Base-by-base conservation (phyloP, 2,888 invertebrate species). In the Lamellibrachia satsuma region DNA sequence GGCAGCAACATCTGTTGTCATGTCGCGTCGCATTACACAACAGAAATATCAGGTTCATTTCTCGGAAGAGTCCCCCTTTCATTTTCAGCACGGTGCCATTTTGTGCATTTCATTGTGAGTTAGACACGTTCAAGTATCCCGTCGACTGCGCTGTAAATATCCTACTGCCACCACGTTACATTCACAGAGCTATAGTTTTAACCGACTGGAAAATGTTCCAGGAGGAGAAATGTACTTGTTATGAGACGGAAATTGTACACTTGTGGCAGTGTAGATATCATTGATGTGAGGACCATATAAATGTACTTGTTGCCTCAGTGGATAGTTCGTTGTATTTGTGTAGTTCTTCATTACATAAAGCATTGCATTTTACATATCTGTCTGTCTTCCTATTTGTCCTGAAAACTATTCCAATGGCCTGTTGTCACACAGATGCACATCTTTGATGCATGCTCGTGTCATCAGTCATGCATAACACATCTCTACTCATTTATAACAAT, bases 291-390 rank as follows among this genome's bases (percentile, higher is more conserved):
- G 22, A n/a, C n/a, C 75, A n/a, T 75, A 75, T 75, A 11, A 75
- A 75, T 75, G 75, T 75, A 75, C 75, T 75, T 75, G 75, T 75
- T 75, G 75, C 75, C 75, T 75, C 75, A n/a, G 75, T 75, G n/a
- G 75, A 75, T 75, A 75, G 75, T 75, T 75, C n/a, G 75, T 75
- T 75, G 75, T 75, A 75, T 75, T 75, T 75, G n/a, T 75, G 75
- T 75, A 75, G 75, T 75, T 75, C 75, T 75, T 75, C 75, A 75
- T 75, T 75, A 75, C 75, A 75, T 75, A 75, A 75, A 75, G 75
- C 75, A 75, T 75, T 75, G 75, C 75, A 75, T 75, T 75, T 75
- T 75, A 75, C 75, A 75, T 75, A 22, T 75, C 6, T 75, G 15
- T 22, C n/a, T 75, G 15, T 75, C 75, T 75, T 75, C 75, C 75